Base-by-base conservation (phyloP, 1,140 invertebrate species). In the Euglossa dilemma region DNA sequence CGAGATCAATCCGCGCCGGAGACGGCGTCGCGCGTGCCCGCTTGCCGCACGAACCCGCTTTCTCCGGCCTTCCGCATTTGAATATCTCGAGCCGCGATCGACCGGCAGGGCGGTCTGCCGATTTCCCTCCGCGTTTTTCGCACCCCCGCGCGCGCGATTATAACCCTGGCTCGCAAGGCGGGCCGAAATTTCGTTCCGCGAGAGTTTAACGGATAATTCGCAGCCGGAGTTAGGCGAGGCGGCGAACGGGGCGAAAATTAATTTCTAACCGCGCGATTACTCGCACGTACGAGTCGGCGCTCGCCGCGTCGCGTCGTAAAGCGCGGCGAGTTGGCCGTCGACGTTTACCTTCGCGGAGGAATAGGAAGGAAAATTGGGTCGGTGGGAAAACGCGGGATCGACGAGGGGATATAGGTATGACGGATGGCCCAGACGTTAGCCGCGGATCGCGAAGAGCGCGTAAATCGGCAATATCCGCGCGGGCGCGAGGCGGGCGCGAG, bases 1-100 rank as follows among this genome's bases (percentile, higher is more conserved):
- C 85, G 77, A 85, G 64, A 84, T 88, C 82, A 83, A 78, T 59
- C 50, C 80, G 8, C 36, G 1, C 54, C 36, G 25, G 61, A 18
- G 61, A n/a, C 67, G 56, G 36, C 43, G 66, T 54, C 57, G 28
- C 56, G 43, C 43, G 63, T 69, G 64, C 28, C 25, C 23, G 12
- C 16, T 25, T 54, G 43, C 9, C 7, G 20, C 47, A 63, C 36
- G 50, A 47, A 56, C 67, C 28, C 20, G 28, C 43, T 47, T 57
- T 52, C 43, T 25, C 1, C 20, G 28, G 6, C 23, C 54, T 5
- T 12, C 54, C 70, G 14, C 6, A 2, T 20, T 8, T 18, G 25
- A 25, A 11, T 75, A 75, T 75, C 73, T 75, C 16, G 5, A 6
- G 3, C 6, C 45, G 25, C 57, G 73, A 75, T 75, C 72, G 57